Conservation (phyloP, 2,113 vertebrate species). For the Lycaon pictus region DNA sequence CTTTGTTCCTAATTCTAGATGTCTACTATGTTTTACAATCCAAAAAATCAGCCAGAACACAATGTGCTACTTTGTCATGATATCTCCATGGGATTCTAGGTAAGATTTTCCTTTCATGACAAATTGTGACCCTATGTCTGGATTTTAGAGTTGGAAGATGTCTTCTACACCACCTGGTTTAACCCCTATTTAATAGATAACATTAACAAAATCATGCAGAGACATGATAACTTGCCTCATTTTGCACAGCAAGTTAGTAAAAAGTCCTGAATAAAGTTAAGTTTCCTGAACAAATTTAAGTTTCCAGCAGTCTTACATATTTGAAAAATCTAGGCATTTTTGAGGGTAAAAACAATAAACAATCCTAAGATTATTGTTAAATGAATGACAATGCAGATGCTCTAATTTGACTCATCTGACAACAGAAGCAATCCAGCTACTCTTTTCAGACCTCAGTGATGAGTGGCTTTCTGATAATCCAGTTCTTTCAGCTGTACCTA, state of each 20-base stretch:
- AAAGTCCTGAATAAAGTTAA: conserved; percentile 23
- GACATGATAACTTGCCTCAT: not conserved
- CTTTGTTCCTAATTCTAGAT: conserved; percentile 1
- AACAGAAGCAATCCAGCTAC: not conserved
- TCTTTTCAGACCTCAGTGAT: conserved; percentile 32
- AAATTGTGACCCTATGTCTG: not conserved
- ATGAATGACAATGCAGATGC: not conserved
- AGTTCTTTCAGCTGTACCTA: conserved; percentile 34
- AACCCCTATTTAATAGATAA: not conserved
- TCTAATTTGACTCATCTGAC: conserved; percentile 42
- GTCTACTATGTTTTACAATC: not conserved
- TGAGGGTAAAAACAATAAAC: not conserved
- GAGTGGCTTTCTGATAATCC: not conserved
- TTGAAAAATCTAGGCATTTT: conserved; percentile 71
- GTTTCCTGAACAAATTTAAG: not conserved
- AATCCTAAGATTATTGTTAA: conserved; percentile 1
- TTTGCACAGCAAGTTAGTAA: conserved; percentile 14
- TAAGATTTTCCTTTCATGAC: not conserved
- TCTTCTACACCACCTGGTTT: not conserved
- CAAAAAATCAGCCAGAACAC: not conserved
- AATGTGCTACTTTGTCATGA: not conserved
- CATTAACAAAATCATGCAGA: not conserved
- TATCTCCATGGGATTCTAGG: not conserved
- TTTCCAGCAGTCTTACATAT: not conserved
- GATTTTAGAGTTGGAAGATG: not conserved